Conservation (phyloP, 92 coral and sea anemone genomes). For the Chrysogorgia sp. region DNA sequence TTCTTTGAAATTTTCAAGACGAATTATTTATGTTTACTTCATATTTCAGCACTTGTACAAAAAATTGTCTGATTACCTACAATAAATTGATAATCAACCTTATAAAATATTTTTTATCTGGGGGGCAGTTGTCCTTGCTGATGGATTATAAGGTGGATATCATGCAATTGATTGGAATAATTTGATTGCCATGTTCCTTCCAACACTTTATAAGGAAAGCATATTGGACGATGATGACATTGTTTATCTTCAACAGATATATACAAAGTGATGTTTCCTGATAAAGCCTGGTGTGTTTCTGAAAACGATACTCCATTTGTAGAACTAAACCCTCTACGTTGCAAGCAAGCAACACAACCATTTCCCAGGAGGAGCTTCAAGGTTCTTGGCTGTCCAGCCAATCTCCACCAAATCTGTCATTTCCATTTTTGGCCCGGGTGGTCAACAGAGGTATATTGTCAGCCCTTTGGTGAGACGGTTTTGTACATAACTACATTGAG, state of each 20-base stretch:
- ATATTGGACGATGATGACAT: constrained; percentile 6
- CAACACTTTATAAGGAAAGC: constrained; percentile 5
- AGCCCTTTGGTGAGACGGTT: too few species aligned
- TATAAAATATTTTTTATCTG: too few species aligned
- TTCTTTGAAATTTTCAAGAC: too few species aligned
- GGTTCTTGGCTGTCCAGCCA: constrained; percentile 65
- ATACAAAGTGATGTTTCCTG: neutral
- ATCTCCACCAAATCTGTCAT: constrained; percentile 65
- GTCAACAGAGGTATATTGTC: constrained; percentile 11
- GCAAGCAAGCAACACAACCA: constrained; percentile 39
- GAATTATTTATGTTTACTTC: too few species aligned
- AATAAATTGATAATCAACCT: too few species aligned
- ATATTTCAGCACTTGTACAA: too few species aligned
- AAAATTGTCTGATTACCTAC: too few species aligned
- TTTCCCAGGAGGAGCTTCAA: constrained; percentile 57
- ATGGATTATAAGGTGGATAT: neutral
- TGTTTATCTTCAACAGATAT: too few species aligned
- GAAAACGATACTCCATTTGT: constrained; percentile 34
- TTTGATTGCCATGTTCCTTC: neutral
- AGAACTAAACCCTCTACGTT: constrained; percentile 49
- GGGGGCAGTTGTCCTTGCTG: too few species aligned
- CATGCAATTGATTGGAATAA: constrained; percentile 7
- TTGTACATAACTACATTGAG: too few species aligned
- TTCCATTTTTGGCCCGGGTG: constrained; percentile 8
- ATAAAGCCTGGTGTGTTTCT: constrained; percentile 49